Evolutionary conservation across 1,140 invertebrate genomes (phyloP).

Genomic region (Lerema accius): DNA sequence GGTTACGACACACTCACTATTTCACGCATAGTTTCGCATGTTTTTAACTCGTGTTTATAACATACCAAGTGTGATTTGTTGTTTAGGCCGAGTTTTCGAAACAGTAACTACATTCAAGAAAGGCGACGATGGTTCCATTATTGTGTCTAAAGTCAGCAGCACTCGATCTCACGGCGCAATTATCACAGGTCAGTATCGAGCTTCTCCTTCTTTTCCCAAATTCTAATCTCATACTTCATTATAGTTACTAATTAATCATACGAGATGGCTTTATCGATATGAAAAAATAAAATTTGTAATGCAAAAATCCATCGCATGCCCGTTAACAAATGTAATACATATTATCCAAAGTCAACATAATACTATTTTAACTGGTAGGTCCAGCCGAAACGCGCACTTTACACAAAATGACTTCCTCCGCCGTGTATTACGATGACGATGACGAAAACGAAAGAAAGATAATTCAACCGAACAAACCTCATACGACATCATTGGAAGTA

Average conservation of each 20-base stretch:
- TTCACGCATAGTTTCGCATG: conserved; percentile 71
- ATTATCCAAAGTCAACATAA: conserved; percentile 59
- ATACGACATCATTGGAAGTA: conserved; percentile 80
- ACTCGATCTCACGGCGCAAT: conserved; percentile 84
- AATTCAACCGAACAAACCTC: conserved; percentile 76
- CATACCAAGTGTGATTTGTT: conserved; percentile 77
- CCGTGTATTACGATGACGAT: conserved; percentile 82
- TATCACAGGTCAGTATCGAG: conserved; percentile 83
- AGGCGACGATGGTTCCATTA: conserved; percentile 84
- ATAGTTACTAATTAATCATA: conserved; percentile 9
- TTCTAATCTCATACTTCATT: conserved; percentile 36
- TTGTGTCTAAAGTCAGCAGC: conserved; percentile 85
- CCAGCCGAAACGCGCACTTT: conserved; percentile 85
- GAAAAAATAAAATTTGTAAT: conserved; percentile 16
- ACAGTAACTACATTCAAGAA: conserved; percentile 84
- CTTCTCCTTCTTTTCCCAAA: conserved; percentile 62
- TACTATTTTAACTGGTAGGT: conserved; percentile 84
- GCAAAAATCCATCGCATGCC: conserved; percentile 48
- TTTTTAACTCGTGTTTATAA: conserved; percentile 76
- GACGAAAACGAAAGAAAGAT: conserved; percentile 66
- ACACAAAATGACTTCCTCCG: conserved; percentile 85
- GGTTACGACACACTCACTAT: conserved; percentile 58
- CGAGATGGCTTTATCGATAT: conserved; percentile 5
- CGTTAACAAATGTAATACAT: conserved; percentile 39
- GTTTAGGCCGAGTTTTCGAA: conserved; percentile 83